Conservation (phyloP, 1,140 invertebrate species). For the Panagrolaimus sp. region DNA sequence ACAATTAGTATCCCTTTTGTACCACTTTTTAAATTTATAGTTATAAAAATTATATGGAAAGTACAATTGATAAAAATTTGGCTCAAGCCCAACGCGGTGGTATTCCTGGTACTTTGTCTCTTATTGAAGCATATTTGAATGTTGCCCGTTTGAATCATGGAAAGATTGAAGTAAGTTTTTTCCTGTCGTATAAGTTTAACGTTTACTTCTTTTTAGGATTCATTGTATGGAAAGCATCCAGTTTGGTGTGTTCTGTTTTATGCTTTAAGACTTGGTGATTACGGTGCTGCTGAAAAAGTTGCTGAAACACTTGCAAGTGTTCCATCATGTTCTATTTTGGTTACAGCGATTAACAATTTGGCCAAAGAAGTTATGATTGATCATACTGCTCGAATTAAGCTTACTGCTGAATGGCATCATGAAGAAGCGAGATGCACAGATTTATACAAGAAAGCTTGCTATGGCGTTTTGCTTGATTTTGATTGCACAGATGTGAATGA, state of each 20-base stretch:
- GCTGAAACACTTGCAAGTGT: slow-evolving; percentile 31
- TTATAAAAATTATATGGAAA: slow-evolving; percentile 43
- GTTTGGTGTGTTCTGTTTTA: slow-evolving; percentile 41
- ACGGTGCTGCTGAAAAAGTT: slow-evolving; percentile 21
- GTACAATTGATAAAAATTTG: slow-evolving; percentile 38
- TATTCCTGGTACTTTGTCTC: slow-evolving; percentile 37
- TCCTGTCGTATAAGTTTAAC: too few species aligned
- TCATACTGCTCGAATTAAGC: slow-evolving; percentile 44
- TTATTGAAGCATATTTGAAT: slow-evolving; percentile 48
- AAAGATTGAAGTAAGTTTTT: not conserved
- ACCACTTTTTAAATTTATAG: slow-evolving; percentile 25
- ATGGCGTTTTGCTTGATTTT: slow-evolving; percentile 45
- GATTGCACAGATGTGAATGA: slow-evolving; percentile 46
- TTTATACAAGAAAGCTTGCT: slow-evolving; percentile 45
- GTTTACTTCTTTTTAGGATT: too few species aligned
- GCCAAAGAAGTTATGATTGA: slow-evolving; percentile 32
- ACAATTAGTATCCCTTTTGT: slow-evolving; percentile 7
- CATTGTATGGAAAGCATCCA: slow-evolving; percentile 24
- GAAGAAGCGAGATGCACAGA: slow-evolving; percentile 31
- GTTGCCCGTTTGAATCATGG: slow-evolving; percentile 15
- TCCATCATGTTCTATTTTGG: slow-evolving; percentile 34
- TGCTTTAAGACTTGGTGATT: slow-evolving; percentile 41
- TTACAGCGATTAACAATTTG: slow-evolving; percentile 24
- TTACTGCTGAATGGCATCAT: slow-evolving; percentile 52
- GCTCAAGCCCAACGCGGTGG: slow-evolving; percentile 41